phyloP scores from a whole-genome alignment of 2,888 invertebrate genomes.

The Cephus nigrinus region DNA sequence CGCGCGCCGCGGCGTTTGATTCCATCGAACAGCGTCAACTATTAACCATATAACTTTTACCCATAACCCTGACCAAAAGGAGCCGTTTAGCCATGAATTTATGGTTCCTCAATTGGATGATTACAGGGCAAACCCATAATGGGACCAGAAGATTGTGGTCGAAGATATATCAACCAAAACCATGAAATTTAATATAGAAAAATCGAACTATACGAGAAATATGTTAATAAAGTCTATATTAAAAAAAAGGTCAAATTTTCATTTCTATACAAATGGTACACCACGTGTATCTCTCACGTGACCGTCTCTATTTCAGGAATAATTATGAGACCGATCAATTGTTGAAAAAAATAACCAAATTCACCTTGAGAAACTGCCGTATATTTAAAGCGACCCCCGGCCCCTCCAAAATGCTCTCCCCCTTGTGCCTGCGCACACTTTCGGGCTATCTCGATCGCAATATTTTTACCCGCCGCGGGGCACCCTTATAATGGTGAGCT shows the following conservation, averaged over 20 bases:
- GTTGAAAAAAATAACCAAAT: background rate
- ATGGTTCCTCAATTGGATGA: background rate
- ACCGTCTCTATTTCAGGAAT: background rate
- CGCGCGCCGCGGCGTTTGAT: background rate
- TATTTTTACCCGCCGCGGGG: slow-evolving; percentile 13
- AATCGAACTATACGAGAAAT: background rate
- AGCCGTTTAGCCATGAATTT: background rate
- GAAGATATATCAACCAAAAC: background rate
- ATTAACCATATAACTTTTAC: background rate
- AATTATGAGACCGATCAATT: background rate
- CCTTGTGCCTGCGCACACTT: background rate
- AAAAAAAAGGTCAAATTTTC: background rate
- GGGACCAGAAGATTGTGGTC: background rate
- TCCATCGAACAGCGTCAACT: background rate
- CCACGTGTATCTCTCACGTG: background rate
- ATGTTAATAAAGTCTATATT: background rate
- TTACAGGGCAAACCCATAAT: background rate
- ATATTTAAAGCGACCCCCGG: background rate
- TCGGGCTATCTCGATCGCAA: slow-evolving; percentile 19
- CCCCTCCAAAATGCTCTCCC: background rate
- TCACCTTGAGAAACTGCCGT: background rate
- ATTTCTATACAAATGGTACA: background rate
- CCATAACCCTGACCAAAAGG: background rate
- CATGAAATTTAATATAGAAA: background rate
- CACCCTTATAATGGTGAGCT: slow-evolving; percentile 13